A percentile compares a stretch with the other conserved stretches of the same genome.
phyloP scores from a whole-genome alignment of 1,140 invertebrate species.

The Wiebesia pumilae region DNA sequence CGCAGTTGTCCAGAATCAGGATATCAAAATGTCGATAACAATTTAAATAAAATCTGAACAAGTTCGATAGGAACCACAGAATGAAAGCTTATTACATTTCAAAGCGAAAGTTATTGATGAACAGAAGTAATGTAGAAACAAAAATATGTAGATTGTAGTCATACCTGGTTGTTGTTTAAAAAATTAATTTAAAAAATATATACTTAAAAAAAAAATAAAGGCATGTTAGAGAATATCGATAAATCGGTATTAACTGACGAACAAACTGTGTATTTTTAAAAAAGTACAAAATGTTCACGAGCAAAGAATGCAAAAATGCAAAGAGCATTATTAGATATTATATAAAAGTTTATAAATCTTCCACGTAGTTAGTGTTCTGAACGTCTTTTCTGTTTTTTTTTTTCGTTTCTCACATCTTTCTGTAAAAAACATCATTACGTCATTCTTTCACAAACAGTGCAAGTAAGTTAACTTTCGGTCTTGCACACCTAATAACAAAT shows the following conservation, averaged over 20 bases:
- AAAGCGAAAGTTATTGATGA: not conserved
- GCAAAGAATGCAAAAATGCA: conserved; percentile 35
- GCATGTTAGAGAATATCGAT: conserved; percentile 17
- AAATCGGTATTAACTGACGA: conserved; percentile 40
- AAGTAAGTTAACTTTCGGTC: conserved; percentile 21
- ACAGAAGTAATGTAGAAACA: not conserved
- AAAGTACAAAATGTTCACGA: conserved; percentile 51
- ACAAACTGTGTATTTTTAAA: conserved; percentile 51
- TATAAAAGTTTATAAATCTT: conserved; percentile 63
- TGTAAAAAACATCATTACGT: conserved; percentile 52
- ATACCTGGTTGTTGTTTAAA: conserved; percentile 20
- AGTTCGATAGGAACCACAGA: not conserved
- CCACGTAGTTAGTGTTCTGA: conserved; percentile 58
- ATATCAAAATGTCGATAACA: not conserved
- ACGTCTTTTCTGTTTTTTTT: conserved; percentile 26
- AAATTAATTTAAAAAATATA: conserved; percentile 24
- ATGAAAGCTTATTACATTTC: not conserved
- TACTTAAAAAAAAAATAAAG: conserved; percentile 32
- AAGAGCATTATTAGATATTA: conserved; percentile 48
- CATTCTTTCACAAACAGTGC: conserved; percentile 33
- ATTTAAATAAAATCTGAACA: not conserved
- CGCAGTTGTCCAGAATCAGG: conserved; percentile 67
- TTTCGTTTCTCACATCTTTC: conserved; percentile 49
- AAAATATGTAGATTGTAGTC: conserved; percentile 23
- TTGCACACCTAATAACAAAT: conserved; percentile 59